Evolutionary conservation across 2,113 vertebrate species (phyloP).

Genomic region (Misgurnus mizolepis): DNA sequence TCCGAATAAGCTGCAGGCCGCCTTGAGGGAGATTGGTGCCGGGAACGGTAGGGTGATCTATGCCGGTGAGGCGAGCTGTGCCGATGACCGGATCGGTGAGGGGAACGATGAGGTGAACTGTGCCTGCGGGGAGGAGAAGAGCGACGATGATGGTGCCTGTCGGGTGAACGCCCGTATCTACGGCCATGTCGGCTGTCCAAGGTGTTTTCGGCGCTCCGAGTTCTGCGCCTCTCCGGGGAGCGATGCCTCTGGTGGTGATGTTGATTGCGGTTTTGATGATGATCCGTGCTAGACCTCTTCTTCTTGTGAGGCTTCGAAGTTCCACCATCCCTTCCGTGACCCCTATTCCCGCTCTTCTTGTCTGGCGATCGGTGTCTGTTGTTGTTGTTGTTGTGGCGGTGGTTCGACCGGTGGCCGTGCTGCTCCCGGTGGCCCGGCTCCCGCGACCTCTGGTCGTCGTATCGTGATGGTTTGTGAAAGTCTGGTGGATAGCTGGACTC

Average conservation of each 20-base stretch:
- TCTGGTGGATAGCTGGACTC: conserved; percentile 89
- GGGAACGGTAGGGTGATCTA: conserved; percentile 72
- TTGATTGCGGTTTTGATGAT: conserved; percentile 62
- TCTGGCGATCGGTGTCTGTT: conserved; percentile 80
- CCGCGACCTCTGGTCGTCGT: conserved; percentile 81
- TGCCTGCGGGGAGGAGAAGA: conserved; percentile 76
- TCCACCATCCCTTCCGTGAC: conserved; percentile 52
- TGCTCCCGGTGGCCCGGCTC: conserved; percentile 77
- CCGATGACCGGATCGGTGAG: conserved; percentile 64
- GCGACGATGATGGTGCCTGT: conserved; percentile 69
- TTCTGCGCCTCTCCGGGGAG: conserved; percentile 80
- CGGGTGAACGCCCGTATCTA: conserved; percentile 78
- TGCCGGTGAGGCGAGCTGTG: conserved; percentile 79
- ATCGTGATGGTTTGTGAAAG: conserved; percentile 87
- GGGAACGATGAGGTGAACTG: conserved; percentile 70
- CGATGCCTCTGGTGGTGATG: conserved; percentile 70
- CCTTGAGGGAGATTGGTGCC: conserved; percentile 79
- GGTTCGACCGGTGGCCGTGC: conserved; percentile 78
- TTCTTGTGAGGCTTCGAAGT: conserved; percentile 51
- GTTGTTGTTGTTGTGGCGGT: conserved; percentile 80
- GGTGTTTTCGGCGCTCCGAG: conserved; percentile 84
- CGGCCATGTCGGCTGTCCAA: conserved; percentile 75
- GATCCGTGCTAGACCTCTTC: conserved; percentile 57
- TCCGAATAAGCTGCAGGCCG: conserved; percentile 62
- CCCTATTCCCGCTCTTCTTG: conserved; percentile 70